phyloP scores from a whole-genome alignment of 1,140 invertebrate genomes.

The Venustaconcha ellipsiformis region DNA sequence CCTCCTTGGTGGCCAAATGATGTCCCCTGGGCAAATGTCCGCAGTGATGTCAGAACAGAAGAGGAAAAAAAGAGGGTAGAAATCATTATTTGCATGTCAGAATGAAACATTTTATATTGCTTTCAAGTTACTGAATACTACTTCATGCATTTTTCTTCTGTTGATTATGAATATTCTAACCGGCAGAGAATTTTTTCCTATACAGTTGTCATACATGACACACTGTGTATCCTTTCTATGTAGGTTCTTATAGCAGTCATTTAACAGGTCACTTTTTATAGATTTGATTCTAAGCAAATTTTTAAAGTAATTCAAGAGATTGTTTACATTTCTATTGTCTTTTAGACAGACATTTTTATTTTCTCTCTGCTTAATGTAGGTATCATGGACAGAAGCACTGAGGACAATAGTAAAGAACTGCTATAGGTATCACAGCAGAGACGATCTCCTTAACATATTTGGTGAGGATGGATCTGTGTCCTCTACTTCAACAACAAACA shows the following conservation, averaged over 20 bases:
- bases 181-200: background rate
- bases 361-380: constrained; percentile 74
- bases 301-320: background rate
- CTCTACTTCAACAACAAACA: background rate
- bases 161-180: background rate
- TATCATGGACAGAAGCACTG: constrained; percentile 98
- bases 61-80: constrained; percentile 96
- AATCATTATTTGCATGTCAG: background rate
- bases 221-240: background rate
- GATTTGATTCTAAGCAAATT: background rate
- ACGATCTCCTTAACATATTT: constrained; percentile 95
- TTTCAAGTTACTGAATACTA: background rate
- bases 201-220: background rate
- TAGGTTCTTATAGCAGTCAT: background rate
- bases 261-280: background rate
- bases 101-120: background rate
- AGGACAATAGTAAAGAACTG: constrained; percentile 98
- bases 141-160: background rate
- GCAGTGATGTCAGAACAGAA: constrained; percentile 95
- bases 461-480: constrained; percentile 77
- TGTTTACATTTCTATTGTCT: background rate
- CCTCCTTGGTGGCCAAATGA: constrained; percentile 98
- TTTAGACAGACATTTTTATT: background rate
- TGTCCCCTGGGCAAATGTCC: constrained; percentile 96
- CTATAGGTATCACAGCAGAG: constrained; percentile 97